Evolutionary conservation across 1,140 invertebrate genomes (phyloP), one percentile per base, ranked within the genome.

Genomic region (Sitophilus oryzae): DNA sequence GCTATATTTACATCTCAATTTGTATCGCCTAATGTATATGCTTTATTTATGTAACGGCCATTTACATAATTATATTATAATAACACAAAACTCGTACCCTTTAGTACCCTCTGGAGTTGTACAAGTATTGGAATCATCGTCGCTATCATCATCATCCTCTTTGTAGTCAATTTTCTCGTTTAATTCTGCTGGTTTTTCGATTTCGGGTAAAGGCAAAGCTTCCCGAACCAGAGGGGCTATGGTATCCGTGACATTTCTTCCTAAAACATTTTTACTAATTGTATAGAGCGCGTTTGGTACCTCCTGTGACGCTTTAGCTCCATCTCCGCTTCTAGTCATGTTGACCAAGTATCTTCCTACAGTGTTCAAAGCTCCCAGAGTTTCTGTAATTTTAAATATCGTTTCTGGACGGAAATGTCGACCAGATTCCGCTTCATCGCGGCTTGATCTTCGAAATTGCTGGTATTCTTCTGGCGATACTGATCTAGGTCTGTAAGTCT

Each of bases 321-420:
- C 73, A 36, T 68, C 73, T 4, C 73, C 71, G 2, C 78, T 79
- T 2, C 79, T 71, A 1, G 81, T 89, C 76, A 88, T 88, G 59
- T 90, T 89, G 0, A 92, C 85, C 43, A 91, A 77, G 65, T 89
- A 89, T 64, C 83, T 81, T 0, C 88, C 89, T 0, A 91, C 84
- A 11, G 87, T 89, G 59, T 91, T 91, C 3, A 89, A 77, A 16
- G 86, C 86, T 50, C 86, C 88, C 6, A 84, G 66, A 2, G 82
- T 84, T 71, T 84, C 82, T 1, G 82, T 81, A 66, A 84, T 83
- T 59, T 74, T 77, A 50, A 77, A 76, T 38, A 83, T 81, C 0
- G 82, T 70, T 41, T 72, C 68, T 19, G 69, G 65, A 23, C 59
- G 47, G 41, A 71, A 67, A 61, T 71, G 66, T 25, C 67, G 59